A percentile compares a stretch with the other conserved stretches of the same genome.
Conservation (phyloP, 2,888 invertebrate species). For the Tachina fera region DNA sequence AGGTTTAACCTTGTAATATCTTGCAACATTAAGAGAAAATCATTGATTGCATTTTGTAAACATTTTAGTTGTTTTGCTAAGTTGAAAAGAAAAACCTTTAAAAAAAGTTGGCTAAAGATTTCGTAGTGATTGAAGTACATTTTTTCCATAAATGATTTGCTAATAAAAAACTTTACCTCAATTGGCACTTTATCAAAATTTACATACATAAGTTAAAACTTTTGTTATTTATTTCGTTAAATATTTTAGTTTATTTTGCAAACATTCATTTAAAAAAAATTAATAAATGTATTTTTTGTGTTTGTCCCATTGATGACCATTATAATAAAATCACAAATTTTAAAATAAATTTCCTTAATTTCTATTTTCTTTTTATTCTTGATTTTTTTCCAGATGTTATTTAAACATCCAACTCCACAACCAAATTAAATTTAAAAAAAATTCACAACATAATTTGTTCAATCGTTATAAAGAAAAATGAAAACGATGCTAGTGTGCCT, state of each 20-base stretch:
- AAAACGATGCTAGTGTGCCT: constrained; percentile 68
- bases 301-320: constrained; percentile 50
- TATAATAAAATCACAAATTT: constrained; percentile 4
- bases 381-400: constrained; percentile 71
- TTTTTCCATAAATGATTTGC: background rate
- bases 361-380: constrained; percentile 66
- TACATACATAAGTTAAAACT: background rate
- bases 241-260: constrained; percentile 19
- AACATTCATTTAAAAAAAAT: constrained; percentile 6
- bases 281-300: constrained; percentile 36
- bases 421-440: constrained; percentile 36
- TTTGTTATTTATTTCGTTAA: constrained; percentile 1
- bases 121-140: background rate
- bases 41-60: background rate
- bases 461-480: constrained; percentile 49
- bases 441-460: constrained; percentile 46
- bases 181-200: constrained; percentile 29
- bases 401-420: constrained; percentile 64
- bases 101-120: constrained; percentile 15
- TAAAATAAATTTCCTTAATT: constrained; percentile 47
- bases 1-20: background rate
- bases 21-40: background rate
- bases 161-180: background rate
- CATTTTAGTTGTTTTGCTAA: constrained; percentile 58
- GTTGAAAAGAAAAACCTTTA: constrained; percentile 16